These are phyloP conservation scores for Hirundo rustica DNA, from an alignment of 2,797 vertebrate species.

Conservation along the genomic window DNA sequence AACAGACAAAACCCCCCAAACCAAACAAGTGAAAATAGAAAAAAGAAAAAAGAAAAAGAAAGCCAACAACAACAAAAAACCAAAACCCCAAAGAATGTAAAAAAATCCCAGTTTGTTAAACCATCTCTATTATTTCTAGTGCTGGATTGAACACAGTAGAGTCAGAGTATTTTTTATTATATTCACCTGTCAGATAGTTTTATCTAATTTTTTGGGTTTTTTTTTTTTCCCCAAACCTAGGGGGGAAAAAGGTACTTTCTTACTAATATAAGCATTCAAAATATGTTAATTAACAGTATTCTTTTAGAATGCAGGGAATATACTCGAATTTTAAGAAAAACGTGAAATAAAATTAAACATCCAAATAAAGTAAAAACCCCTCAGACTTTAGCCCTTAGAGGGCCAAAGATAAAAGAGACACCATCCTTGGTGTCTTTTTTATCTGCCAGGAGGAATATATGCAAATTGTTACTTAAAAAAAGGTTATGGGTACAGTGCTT, in stretches of 20 bases:
- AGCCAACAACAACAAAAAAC: neutral
- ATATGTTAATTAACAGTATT: neutral
- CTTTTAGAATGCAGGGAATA: rapidly evolving
- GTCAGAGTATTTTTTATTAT: neutral
- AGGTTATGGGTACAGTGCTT: rapidly evolving
- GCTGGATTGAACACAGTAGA: neutral
- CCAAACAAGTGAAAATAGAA: neutral
- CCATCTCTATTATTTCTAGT: neutral
- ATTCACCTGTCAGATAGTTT: neutral
- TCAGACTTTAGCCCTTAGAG: neutral
- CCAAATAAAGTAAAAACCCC: no score
- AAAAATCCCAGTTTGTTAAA: neutral
- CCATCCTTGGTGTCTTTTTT: neutral
- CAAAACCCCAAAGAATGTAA: rapidly evolving
- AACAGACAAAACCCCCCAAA: no score
- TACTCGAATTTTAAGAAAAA: neutral
- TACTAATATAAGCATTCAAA: neutral
- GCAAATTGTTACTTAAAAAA: neutral
- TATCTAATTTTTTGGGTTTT: neutral
- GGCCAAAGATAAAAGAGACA: neutral
- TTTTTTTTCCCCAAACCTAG: neutral
- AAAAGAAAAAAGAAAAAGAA: neutral
- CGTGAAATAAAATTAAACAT: neutral
- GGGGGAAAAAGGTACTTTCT: rapidly evolving
- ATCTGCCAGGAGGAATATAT: neutral